Percentiles rank a stretch among this genome's conserved stretches.
Conservation (phyloP, 2,113 vertebrate genomes). For the Eleginops maclovinus region DNA sequence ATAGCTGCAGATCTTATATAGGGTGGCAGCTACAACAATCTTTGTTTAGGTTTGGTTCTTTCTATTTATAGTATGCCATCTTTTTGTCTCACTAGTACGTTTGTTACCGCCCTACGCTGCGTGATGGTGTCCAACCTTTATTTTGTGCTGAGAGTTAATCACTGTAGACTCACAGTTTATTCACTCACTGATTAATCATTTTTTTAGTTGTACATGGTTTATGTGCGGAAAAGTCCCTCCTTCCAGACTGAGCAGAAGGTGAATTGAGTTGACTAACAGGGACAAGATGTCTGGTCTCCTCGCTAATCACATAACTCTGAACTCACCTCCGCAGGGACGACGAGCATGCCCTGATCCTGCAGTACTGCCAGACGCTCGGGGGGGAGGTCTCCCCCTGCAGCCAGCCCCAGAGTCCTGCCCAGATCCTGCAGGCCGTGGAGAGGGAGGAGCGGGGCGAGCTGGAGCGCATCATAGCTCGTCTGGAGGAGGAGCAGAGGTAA, state of each 20-base stretch:
- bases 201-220: not conserved
- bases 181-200: not conserved
- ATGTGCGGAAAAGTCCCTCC: not conserved
- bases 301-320: constrained; percentile 2
- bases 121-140: not conserved
- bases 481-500: constrained; percentile 97
- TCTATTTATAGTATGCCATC: not conserved
- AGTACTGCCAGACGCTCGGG: constrained; percentile 96
- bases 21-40: not conserved
- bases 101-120: not conserved
- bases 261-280: not conserved
- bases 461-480: constrained; percentile 91
- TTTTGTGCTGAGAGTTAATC: not conserved
- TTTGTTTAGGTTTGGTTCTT: constrained; percentile 5
- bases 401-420: constrained; percentile 95
- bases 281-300: constrained; percentile 1
- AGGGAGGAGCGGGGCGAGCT: constrained; percentile 93
- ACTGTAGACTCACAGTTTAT: not conserved
- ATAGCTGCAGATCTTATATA: constrained; percentile 16
- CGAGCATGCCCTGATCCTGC: constrained; percentile 95
- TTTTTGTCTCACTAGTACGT: not conserved
- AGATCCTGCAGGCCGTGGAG: constrained; percentile 97
- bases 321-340: constrained; percentile 88
- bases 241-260: constrained; percentile 7
- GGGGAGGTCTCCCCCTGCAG: constrained; percentile 90